Base-by-base conservation (phyloP, 2,797 vertebrate genomes). In the Sebastes steindachneri region DNA sequence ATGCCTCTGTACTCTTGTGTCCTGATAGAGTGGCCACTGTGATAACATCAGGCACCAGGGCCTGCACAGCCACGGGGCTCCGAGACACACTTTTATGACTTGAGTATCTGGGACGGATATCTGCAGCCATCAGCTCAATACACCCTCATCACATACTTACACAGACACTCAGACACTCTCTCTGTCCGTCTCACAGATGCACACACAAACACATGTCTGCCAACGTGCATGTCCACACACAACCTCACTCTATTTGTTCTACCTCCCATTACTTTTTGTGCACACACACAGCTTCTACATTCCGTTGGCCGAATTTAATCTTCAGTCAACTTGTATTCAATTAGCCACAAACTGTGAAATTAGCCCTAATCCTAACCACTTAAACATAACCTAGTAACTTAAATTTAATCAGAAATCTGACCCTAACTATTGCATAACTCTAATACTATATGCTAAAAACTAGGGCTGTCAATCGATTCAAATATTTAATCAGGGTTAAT, bases 11-110 rank as follows among this genome's bases (percentile, higher is more conserved):
- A 86, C 86, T 90, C 92, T 65, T 77, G 68, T 88, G 74, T 86
- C 80, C 83, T 90, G 89, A 88, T 88, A 90, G 86, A 92, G 83
- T 68, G 86, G 89, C 87, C 89, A 90, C 86, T 87, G 89, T 94
- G 95, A 96, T 96, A 96, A 94, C 94, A 96, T 95, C 96, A 95
- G 94, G 92, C 94, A 95, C 95, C 85, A 79, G 90, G 75, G 86
- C 73, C 92, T 89, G 91, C 86, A 86, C 89, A 81, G 93, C 94
- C 91, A 89, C 58, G 48, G 91, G 95, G 94, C 93, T 91, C 90
- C 55, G 51, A 93, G 91, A 94, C 91, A 89, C 91, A 91, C 92
- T 86, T 95, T 96, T 95, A 95, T 93, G 94, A 89, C 90, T 90
- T 83, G 89, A 95, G 92, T 93, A 93, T 93, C 91, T 90, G 70